Evolutionary conservation across 2,113 vertebrate genomes (phyloP), one percentile per base, ranked within the genome.

Genomic region (Anguilla japonica): DNA sequence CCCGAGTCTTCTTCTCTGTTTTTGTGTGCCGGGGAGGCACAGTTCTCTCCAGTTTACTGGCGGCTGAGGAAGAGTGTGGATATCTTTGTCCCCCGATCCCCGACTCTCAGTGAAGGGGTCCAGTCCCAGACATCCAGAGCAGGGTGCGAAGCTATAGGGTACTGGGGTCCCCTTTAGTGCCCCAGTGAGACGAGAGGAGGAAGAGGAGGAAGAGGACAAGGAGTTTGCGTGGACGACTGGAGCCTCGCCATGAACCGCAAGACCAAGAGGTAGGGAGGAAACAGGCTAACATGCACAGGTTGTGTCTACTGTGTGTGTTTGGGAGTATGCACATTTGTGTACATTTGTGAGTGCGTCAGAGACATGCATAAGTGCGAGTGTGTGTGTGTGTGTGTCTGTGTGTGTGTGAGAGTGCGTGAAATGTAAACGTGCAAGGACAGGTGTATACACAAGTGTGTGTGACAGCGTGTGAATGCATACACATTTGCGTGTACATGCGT

Each of bases 211-310:
- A 50, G 41, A 39, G 56, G 57, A 78, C 22, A 75, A 82, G 88
- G 78, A 87, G 43, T 46, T 46, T 46, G 83, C 87, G 87, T 87
- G 60, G 88, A 90, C 89, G 90, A 93, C 92, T 92, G 90, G 89
- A 94, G 84, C 87, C 86, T 90, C 85, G 92, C 91, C 81, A 96
- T 96, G 95, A 94, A 86, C 84, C 90, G 90, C 83, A 92, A 92
- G 91, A 88, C 91, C 90, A 96, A 96, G 89, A 95, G 95, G 95
- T 96, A 95, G 91, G 57, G 46, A 29, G 71, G 41, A 57, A 46
- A 20, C 39, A 6, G 29, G 29, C n/a, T 20, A 15, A 6, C 9
- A 2, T 34, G 60, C 20, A 16, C 39, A 46, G 53, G 60, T 29
- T 79, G 83, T 56, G 0, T 7, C 15, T 34, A 83, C 9, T 29